Conservation (phyloP, 2,113 vertebrate genomes). For the Neotragus moschatus region DNA sequence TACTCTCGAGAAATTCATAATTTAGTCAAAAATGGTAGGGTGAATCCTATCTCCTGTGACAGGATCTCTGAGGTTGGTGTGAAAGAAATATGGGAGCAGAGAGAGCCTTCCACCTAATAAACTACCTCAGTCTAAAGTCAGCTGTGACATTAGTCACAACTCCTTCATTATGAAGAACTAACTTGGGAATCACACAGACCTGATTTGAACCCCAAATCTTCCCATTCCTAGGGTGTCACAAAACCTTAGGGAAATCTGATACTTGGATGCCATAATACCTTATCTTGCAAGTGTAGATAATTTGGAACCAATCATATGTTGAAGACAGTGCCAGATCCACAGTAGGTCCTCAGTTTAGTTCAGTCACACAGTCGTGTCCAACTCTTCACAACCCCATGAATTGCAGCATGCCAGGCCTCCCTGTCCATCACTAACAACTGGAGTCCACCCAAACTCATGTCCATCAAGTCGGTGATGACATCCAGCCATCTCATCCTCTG, state of each 20-base stretch:
- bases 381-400: too few species aligned
- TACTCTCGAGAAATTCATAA: slow-evolving; percentile 6
- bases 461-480: too few species aligned
- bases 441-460: too few species aligned
- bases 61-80: neutral
- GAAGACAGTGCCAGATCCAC: neutral
- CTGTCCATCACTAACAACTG: rapidly evolving
- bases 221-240: neutral
- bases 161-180: neutral
- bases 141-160: neutral
- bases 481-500: too few species aligned
- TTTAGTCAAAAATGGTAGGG: neutral
- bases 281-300: neutral
- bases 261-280: neutral
- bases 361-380: rapidly evolving
- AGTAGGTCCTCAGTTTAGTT: neutral
- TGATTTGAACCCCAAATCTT: neutral
- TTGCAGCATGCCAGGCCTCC: too few species aligned
- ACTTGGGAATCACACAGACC: neutral
- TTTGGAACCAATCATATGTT: neutral
- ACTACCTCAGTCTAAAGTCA: neutral
- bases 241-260: neutral
- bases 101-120: neutral
- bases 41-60: neutral
- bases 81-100: neutral